phyloP scores from a whole-genome alignment of 2,888 invertebrate species.

The Ophonus ardosiacus region DNA sequence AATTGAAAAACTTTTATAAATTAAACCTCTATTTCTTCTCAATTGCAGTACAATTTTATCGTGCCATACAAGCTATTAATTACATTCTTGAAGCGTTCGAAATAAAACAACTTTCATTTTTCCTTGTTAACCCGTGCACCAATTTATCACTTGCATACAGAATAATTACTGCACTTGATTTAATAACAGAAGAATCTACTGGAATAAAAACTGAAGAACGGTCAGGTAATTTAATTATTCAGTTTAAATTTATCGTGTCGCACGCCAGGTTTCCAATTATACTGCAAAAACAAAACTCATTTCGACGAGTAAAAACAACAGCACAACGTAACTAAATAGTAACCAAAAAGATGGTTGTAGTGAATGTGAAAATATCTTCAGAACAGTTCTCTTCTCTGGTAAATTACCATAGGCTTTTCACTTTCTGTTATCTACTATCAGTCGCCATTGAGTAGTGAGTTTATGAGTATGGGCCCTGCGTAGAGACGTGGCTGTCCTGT shows the following conservation, averaged over 20 bases:
- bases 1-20: too few species aligned
- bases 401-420: slow-evolving; percentile 53
- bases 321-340: slow-evolving; percentile 42
- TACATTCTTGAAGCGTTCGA: not conserved
- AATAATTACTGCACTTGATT: slow-evolving; percentile 42
- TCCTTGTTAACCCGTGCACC: not conserved
- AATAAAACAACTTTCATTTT: not conserved
- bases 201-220: slow-evolving; percentile 19
- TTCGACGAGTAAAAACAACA: slow-evolving; percentile 25
- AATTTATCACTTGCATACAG: slow-evolving; percentile 34
- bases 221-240: slow-evolving; percentile 53
- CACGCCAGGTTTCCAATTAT: slow-evolving; percentile 44
- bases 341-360: too few species aligned
- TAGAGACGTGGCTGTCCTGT: slow-evolving; percentile 68
- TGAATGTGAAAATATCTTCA: not conserved
- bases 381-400: not conserved
- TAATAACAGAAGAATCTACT: slow-evolving; percentile 1
- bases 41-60: not conserved
- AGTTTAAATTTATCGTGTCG: slow-evolving; percentile 53
- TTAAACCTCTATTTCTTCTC: not conserved
- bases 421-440: slow-evolving; percentile 65
- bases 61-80: not conserved
- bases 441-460: slow-evolving; percentile 69
- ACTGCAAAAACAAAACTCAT: slow-evolving; percentile 38
- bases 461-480: slow-evolving; percentile 70